Base-by-base conservation (phyloP, 1,140 invertebrate genomes). In the Chrysopa pallens region DNA sequence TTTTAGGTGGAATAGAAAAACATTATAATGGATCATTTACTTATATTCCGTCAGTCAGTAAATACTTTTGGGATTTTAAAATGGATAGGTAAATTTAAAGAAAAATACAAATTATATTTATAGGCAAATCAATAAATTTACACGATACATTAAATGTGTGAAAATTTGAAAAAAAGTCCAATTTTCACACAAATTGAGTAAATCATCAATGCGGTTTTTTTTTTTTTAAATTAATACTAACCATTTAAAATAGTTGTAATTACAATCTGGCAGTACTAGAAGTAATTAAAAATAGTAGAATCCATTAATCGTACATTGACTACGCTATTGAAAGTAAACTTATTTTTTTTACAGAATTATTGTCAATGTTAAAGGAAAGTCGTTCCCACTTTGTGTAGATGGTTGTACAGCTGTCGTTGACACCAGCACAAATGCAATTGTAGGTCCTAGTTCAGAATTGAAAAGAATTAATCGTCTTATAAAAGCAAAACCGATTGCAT, bases 41-140 rank as follows among this genome's bases (percentile, higher is more conserved):
- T 35, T 80, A 75, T 49, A 48, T 78, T 3, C 64, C 69, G 31
- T 77, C 86, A 0, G 69, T 68, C 8, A 66, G 65, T 36, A 63
- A n/a, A 78, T 56, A 73, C 66, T 4, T 84, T 56, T 87, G 84
- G 84, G 77, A 80, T 60, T 75, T 88, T 53, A 66, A 68, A 46
- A 76, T 87, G 70, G 77, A 84, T 46, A 61, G 64, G 74, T 73
- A 54, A 48, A 13, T 9, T 39, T 2, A 33, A 11, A 11, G n/a
- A 11, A 11, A 11, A 33, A 11, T 9, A 33, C n/a, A 33, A 11
- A 11, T 33, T 33, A 33, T 11, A 6, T 33, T 33, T 33, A 2
- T 4, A 2, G 8, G 2, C n/a, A 33, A 11, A 33, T 6, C 8
- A 11, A 6, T 33, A 33, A 11, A 33, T 33, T 11, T 31, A 31